A percentile compares a stretch with the other conserved stretches of the same genome.
These are phyloP conservation scores for Squalus acanthias DNA, from an alignment of 2,797 vertebrate genomes.

Conservation along the genomic window DNA sequence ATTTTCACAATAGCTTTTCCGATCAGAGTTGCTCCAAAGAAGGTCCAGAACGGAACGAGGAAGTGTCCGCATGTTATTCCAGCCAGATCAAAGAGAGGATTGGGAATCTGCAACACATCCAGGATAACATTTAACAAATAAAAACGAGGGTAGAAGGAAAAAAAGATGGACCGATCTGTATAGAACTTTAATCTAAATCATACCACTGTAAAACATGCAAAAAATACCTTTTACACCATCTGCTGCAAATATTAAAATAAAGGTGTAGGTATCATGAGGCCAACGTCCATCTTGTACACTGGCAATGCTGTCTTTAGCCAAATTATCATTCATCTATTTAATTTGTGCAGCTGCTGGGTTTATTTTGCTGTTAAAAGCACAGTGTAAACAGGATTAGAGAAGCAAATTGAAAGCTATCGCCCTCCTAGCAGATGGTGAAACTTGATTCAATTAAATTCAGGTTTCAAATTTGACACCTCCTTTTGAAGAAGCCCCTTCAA, in stretches of 20 bases:
- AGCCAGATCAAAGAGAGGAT: slow-evolving; percentile 94
- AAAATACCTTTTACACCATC: background rate
- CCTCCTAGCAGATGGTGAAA: background rate
- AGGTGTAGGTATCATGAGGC: background rate
- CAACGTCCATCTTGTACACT: background rate
- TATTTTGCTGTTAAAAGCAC: background rate
- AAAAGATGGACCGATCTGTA: background rate
- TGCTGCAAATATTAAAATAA: background rate
- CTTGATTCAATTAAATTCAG: background rate
- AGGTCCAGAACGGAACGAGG: slow-evolving; percentile 97
- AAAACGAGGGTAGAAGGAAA: background rate
- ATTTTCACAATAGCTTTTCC: slow-evolving; percentile 98
- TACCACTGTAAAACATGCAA: background rate
- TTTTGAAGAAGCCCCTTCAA: too few species aligned
- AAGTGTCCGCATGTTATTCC: slow-evolving; percentile 98
- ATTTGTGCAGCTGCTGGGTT: background rate
- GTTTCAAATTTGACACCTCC: background rate
- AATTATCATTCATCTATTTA: background rate
- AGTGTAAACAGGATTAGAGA: background rate
- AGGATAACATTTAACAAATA: background rate
- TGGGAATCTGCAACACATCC: slow-evolving; percentile 75
- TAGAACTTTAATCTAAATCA: background rate
- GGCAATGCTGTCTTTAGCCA: background rate
- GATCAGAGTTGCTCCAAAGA: slow-evolving; percentile 97
- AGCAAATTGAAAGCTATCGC: background rate